These are phyloP conservation scores for Macrosiphum euphorbiae DNA, from an alignment of 2,888 invertebrate species.

Conservation along the genomic window DNA sequence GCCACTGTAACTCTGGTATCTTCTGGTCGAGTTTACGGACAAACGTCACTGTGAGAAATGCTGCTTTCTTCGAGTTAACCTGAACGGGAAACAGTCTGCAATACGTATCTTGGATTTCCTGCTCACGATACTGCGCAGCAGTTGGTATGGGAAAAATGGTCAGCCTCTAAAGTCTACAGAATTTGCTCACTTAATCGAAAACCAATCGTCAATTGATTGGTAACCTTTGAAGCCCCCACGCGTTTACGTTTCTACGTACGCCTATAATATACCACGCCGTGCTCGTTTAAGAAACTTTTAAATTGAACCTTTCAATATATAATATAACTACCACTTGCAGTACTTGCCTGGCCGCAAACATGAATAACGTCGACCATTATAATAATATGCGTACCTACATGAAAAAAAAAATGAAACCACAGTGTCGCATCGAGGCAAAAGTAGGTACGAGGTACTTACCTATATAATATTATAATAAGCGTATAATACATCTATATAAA, in stretches of 20 bases:
- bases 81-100: background rate
- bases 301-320: background rate
- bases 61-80: background rate
- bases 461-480: background rate
- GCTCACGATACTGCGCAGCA: background rate
- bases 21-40: background rate
- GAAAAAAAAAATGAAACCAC: background rate
- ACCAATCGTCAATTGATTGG: background rate
- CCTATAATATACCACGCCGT: background rate
- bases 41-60: background rate
- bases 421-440: background rate
- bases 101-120: background rate
- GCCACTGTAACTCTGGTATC: background rate
- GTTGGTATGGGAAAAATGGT: background rate
- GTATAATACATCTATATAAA: background rate
- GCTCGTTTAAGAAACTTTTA: background rate
- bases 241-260: background rate
- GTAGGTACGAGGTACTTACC: background rate
- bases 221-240: background rate
- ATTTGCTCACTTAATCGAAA: background rate
- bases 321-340: background rate
- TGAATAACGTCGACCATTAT: background rate
- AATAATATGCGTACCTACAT: background rate
- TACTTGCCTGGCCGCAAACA: background rate
- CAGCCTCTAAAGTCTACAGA: background rate